Percentiles rank a stretch among this genome's conserved stretches.
phyloP scores from a whole-genome alignment of 2,113 vertebrate genomes.

The Eublepharis macularius region DNA sequence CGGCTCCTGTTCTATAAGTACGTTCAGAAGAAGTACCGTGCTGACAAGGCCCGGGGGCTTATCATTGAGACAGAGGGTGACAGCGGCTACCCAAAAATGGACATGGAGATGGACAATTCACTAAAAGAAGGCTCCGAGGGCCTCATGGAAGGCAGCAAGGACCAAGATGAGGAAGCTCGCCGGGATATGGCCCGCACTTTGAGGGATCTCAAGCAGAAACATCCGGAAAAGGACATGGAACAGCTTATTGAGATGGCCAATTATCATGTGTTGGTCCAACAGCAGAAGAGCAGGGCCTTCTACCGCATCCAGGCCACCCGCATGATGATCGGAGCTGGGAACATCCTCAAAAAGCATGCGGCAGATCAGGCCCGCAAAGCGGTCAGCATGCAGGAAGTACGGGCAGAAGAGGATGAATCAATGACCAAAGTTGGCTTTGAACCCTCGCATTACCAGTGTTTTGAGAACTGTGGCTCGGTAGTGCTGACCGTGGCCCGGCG shows the following conservation, averaged over 20 bases:
- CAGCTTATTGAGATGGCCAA: slow-evolving; percentile 87
- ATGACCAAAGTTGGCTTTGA: slow-evolving; percentile 84
- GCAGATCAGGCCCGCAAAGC: slow-evolving; percentile 85
- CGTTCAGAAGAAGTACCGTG: slow-evolving; percentile 80
- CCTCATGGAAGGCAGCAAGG: slow-evolving; percentile 72
- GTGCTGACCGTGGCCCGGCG: slow-evolving; percentile 76
- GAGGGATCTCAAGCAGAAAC: slow-evolving; percentile 82
- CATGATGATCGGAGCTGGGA: slow-evolving; percentile 87
- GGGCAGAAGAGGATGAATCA: slow-evolving; percentile 78
- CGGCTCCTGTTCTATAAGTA: slow-evolving; percentile 86
- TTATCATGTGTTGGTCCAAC: slow-evolving; percentile 83
- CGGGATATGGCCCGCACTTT: slow-evolving; percentile 84
- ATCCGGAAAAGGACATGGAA: slow-evolving; percentile 86
- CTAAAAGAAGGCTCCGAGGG: slow-evolving; percentile 76
- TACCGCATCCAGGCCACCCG: slow-evolving; percentile 87
- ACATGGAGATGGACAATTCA: slow-evolving; percentile 84
- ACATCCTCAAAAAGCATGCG: slow-evolving; percentile 85
- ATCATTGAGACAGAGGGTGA: slow-evolving; percentile 85
- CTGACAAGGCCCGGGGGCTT: slow-evolving; percentile 80
- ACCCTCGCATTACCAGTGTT: slow-evolving; percentile 82
- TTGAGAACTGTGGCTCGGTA: slow-evolving; percentile 85
- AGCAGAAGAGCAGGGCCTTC: slow-evolving; percentile 86
- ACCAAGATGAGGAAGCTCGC: slow-evolving; percentile 86
- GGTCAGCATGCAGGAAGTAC: slow-evolving; percentile 80
- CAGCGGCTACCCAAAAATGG: slow-evolving; percentile 79